Evolutionary conservation across 2,888 invertebrate genomes (phyloP), one percentile per base, ranked within the genome.

Genomic region (Atethmia centrago): DNA sequence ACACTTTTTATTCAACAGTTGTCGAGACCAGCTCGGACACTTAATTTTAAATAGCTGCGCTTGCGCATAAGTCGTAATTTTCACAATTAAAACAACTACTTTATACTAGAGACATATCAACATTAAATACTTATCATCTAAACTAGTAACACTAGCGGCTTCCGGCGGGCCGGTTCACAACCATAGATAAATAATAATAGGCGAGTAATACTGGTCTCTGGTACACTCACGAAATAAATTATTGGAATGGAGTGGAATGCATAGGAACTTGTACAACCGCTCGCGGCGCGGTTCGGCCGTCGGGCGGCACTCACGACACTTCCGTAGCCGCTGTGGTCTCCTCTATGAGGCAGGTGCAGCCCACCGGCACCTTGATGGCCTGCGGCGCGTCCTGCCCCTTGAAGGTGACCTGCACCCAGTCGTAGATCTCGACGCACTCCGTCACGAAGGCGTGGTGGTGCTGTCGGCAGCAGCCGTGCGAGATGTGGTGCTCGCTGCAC

Each of bases 311-410:
- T 83, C 87, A 84, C 25, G 59, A 69, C 80, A 87, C 80, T 40
- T 77, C 83, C 45, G 67, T 58, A 42, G 91, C 91, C 58, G 28
- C 42, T 66, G 89, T 82, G 74, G 85, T 84, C 84, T 90, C 86
- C 81, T 89, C 88, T 84, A 95, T 91, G 89, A 95, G 91, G 92
- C 96, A 96, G 56, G 93, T 87, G 94, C 96, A 96, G 88, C 96
- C 96, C 77, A 96, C 95, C 19, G 93, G 87, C 88, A 95, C 95
- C 77, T 89, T 88, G 80, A 89, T 77, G 69, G 86, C 75, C 74
- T 78, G 68, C 71, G 88, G 86, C 74, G 28, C 71, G 66, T 79
- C 79, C 56, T 49, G 68, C 56, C 74, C 79, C 78, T 87, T 89
- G 92, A 91, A 93, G 82, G 88, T 87, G 87, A 96, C 96, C 74